Conservation (phyloP, 2,113 vertebrate genomes). For the Neodon shergylaensis region DNA sequence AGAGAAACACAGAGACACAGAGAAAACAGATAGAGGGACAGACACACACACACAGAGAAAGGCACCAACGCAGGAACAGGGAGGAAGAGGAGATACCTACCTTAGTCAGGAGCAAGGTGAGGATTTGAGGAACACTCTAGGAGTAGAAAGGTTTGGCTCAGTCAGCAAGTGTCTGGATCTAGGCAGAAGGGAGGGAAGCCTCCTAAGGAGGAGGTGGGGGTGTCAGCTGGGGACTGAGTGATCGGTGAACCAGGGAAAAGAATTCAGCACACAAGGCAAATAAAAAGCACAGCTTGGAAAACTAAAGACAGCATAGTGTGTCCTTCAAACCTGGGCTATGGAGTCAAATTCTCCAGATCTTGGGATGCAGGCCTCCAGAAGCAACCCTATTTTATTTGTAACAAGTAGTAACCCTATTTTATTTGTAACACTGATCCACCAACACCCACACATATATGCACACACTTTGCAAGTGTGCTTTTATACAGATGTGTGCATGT, state of each 20-base stretch:
- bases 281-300: background rate
- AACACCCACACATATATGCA: background rate
- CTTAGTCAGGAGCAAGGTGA: background rate
- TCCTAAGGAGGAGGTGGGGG: background rate
- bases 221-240: background rate
- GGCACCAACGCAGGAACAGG: background rate
- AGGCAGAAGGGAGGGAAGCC: background rate
- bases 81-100: background rate
- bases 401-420: background rate
- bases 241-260: background rate
- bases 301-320: background rate
- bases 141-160: background rate
- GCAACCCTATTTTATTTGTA: background rate
- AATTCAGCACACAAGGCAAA: too few relatives aligned
- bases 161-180: background rate
- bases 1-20: background rate
- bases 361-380: background rate
- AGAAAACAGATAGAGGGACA: background rate
- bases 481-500: background rate
- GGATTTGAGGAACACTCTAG: background rate
- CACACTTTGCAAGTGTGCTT: background rate
- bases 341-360: constrained; percentile 20
- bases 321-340: background rate
- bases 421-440: background rate
- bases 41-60: background rate